Evolutionary conservation across 2,113 vertebrate genomes (phyloP).

Genomic region (Beaufortia kweichowensis): DNA sequence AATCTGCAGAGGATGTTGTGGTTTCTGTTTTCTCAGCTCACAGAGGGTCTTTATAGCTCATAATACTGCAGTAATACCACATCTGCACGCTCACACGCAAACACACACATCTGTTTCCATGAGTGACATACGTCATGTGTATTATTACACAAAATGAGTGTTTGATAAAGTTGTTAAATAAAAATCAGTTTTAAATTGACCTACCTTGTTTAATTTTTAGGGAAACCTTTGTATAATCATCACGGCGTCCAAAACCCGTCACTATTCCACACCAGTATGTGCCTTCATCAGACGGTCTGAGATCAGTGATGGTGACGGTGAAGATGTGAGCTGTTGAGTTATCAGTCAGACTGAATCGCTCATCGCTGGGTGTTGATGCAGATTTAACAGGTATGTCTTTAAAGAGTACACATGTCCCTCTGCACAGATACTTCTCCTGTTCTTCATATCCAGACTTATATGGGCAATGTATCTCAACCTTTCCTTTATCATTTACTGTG

Average conservation of each 20-base stretch:
- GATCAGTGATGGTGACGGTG: constrained; percentile 16
- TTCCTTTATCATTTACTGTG: neutral
- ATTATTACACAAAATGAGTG: neutral
- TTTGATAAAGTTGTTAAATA: too few species aligned
- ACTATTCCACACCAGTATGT: neutral
- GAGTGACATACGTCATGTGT: too few species aligned
- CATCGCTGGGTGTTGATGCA: neutral
- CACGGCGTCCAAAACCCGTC: rapidly evolving
- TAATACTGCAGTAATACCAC: too few species aligned
- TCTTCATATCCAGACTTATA: neutral
- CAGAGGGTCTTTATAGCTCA: neutral
- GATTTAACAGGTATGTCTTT: constrained; percentile 16
- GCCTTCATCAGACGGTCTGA: neutral
- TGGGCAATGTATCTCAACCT: neutral
- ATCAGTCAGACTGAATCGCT: neutral
- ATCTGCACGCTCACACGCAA: neutral
- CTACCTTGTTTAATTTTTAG: constrained; percentile 3
- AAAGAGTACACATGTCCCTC: neutral
- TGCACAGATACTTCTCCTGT: neutral
- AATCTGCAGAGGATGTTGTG: constrained; percentile 8
- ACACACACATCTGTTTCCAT: neutral
- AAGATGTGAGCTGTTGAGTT: neutral
- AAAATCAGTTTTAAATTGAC: neutral
- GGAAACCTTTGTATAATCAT: neutral
- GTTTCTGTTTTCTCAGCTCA: neutral